phyloP scores from a whole-genome alignment of 2,888 invertebrate genomes.

The Phyto melanocephala region DNA sequence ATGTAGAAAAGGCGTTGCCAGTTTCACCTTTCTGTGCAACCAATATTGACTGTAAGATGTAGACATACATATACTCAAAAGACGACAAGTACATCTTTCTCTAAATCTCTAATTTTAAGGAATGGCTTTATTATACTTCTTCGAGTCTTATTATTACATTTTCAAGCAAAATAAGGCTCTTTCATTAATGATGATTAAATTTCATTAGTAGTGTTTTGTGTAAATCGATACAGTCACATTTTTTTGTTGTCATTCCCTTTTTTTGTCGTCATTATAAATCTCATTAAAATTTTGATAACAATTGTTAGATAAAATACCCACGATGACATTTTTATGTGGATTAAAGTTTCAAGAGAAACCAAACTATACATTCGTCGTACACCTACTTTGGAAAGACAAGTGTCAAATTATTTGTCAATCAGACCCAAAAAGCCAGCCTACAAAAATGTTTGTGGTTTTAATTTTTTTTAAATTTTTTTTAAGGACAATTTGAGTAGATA shows the following conservation, averaged over 20 bases:
- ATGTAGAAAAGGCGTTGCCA: constrained; percentile 58
- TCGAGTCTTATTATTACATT: constrained; percentile 27
- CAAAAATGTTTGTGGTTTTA: neutral
- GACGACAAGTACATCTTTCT: neutral
- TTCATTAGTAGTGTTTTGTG: constrained; percentile 49
- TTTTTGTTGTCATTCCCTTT: constrained; percentile 22
- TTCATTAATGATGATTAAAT: constrained; percentile 57
- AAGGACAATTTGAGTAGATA: neutral
- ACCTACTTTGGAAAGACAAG: constrained; percentile 20
- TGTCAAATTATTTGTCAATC: constrained; percentile 50
- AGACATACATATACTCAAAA: constrained; percentile 2
- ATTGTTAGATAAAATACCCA: constrained; percentile 25
- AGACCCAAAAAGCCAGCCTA: constrained; percentile 23
- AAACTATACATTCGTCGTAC: neutral
- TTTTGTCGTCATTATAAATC: constrained; percentile 46
- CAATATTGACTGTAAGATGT: constrained; percentile 49
- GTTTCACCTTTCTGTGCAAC: constrained; percentile 61
- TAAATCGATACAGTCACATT: constrained; percentile 22
- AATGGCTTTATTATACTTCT: constrained; percentile 49
- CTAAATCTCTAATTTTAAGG: constrained; percentile 49
- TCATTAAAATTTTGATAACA: constrained; percentile 56
- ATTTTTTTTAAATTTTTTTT: no score
- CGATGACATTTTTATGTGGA: constrained; percentile 25
- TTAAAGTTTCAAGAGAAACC: constrained; percentile 21
- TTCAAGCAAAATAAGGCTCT: neutral